These are phyloP conservation scores for Microdon myrmicae DNA, from an alignment of 2,888 invertebrate genomes.

Conservation along the genomic window DNA sequence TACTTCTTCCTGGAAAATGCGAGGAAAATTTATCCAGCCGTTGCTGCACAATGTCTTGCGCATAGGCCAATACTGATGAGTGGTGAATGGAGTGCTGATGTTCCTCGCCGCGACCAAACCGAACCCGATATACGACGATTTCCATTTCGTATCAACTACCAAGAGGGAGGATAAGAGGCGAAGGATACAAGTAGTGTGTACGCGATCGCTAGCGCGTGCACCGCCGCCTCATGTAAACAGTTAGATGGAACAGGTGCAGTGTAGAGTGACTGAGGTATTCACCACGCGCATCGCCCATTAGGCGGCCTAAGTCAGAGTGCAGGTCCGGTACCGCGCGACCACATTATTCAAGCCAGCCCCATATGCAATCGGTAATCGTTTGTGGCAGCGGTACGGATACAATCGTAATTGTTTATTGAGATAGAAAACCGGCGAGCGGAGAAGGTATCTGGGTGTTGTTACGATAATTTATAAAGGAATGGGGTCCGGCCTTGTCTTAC, in stretches of 20 bases:
- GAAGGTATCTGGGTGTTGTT: conserved; percentile 5
- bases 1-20: conserved; percentile 20
- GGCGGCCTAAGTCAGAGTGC: neutral
- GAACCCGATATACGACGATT: too few relatives aligned
- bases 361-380: conserved; percentile 2
- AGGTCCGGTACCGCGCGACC: neutral
- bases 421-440: neutral
- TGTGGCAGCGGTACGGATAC: conserved; percentile 33
- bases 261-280: neutral
- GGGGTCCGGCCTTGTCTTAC: conserved; percentile 47
- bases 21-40: conserved; percentile 16
- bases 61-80: neutral
- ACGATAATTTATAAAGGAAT: conserved; percentile 44
- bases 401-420: conserved; percentile 27
- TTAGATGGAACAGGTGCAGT: conserved; percentile 27
- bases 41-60: conserved; percentile 16
- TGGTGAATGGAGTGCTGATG: conserved; percentile 14
- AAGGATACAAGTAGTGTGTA: conserved; percentile 21
- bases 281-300: conserved; percentile 9
- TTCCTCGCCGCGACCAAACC: too few relatives aligned
- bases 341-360: neutral
- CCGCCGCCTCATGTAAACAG: conserved; percentile 45
- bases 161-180: conserved; percentile 14
- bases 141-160: too few relatives aligned
- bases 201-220: conserved; percentile 42